Evolutionary conservation across 2,888 invertebrate species (phyloP), one percentile per base, ranked within the genome.

Genomic region (Acleris literana): DNA sequence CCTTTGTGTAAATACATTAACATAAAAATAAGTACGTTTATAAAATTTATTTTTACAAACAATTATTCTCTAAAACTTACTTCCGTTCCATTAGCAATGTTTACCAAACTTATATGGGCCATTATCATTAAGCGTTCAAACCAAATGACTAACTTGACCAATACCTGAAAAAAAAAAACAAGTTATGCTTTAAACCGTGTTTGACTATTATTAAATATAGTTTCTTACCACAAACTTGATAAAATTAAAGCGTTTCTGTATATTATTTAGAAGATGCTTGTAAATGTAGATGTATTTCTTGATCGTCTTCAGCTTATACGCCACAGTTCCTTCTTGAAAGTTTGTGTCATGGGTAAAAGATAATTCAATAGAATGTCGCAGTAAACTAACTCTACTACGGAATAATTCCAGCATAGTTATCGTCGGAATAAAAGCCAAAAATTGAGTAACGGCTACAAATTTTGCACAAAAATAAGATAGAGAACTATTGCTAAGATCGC

Each of bases 371-470:
- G 46, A 25, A n/a, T 39, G 57, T 43, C 64, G 61, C 0, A 71
- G 59, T 4, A 64, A 13, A 22, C 64, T 64, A 18, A 68, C 58
- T n/a, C 58, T 52, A 18, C 17, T 39, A 48, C 65, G 61, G 6
- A 62, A 49, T 11, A 71, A 11, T 54, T 71, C 69, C 25, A 69
- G 56, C 49, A 62, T 64, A 0, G 67, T 29, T 3, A 67, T 16
- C 20, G 54, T 17, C 7, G 64, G 59, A 25, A 70, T 22, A n/a
- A 57, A 51, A 5, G 17, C 20, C 39, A 63, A 18, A 13, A 20
- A 6, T 17, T 46, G 17, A 25, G n/a, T 17, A 13, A 18, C 20
- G 17, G 18, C n/a, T 1, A 3, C 20, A 54, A 29, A 56, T 70
- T 68, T 20, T 43, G 11, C 2, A 22, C n/a, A 57, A 20, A 57